Percentiles rank a stretch among this genome's conserved stretches.
These are phyloP conservation scores for Phrynocephalus forsythii DNA, from an alignment of 2,797 vertebrate genomes.

Conservation along the genomic window DNA sequence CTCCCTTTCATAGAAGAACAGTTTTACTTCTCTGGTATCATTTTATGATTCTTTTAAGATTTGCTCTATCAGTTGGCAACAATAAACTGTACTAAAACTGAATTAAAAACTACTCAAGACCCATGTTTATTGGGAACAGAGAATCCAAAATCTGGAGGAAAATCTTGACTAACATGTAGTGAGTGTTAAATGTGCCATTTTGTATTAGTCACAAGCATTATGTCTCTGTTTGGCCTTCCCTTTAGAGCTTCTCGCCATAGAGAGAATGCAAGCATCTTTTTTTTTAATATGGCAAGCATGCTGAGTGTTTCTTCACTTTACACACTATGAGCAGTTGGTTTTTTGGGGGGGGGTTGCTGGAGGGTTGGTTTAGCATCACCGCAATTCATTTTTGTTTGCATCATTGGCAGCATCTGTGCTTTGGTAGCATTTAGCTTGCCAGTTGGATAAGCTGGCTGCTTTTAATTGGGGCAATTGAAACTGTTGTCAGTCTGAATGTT, in stretches of 20 bases:
- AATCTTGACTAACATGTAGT: conserved; percentile 26
- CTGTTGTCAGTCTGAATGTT: conserved; percentile 88
- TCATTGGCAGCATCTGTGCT: conserved; percentile 77
- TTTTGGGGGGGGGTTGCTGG: conserved; percentile 58
- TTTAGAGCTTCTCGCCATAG: conserved; percentile 56
- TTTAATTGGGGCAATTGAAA: conserved; percentile 83
- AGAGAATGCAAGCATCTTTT: conserved; percentile 66
- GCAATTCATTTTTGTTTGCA: conserved; percentile 74
- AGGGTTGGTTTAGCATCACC: conserved; percentile 69
- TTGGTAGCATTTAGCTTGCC: conserved; percentile 72
- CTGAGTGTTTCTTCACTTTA: conserved; percentile 73
- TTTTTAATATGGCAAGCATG: conserved; percentile 74
- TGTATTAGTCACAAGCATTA: conserved; percentile 66
- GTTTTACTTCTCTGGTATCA: background rate
- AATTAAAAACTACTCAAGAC: conserved; percentile 7
- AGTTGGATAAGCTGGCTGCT: conserved; percentile 79
- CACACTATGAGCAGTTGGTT: conserved; percentile 50
- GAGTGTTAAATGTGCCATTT: conserved; percentile 68
- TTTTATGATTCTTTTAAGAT: background rate
- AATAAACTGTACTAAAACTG: background rate
- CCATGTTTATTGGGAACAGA: conserved; percentile 54
- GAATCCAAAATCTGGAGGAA: background rate
- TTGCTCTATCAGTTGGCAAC: background rate
- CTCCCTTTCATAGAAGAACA: background rate
- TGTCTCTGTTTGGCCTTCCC: conserved; percentile 62